Evolutionary conservation across 2,888 invertebrate species (phyloP).

Genomic region (Tanytarsus gracilentus): DNA sequence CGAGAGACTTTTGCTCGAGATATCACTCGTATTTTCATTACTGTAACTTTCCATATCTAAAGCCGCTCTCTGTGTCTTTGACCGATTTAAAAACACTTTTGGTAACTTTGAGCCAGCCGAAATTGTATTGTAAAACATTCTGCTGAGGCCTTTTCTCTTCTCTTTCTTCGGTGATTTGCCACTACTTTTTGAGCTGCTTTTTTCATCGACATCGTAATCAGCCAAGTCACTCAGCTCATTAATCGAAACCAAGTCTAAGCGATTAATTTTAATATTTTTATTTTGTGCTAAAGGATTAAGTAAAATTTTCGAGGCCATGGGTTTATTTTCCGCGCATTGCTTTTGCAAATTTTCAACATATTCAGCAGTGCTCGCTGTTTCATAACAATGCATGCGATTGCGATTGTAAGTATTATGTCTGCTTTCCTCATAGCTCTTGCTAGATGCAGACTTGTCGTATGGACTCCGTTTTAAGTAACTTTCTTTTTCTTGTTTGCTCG

Average conservation of each 20-base stretch:
- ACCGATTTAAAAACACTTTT: slow-evolving; percentile 23
- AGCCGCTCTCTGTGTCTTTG: slow-evolving; percentile 8
- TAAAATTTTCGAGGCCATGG: neutral
- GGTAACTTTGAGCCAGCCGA: slow-evolving; percentile 29
- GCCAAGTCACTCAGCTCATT: neutral
- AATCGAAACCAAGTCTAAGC: slow-evolving; percentile 7
- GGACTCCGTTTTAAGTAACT: no score
- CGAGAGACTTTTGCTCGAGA: slow-evolving; percentile 4
- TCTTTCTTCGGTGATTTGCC: slow-evolving; percentile 1
- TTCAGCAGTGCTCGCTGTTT: slow-evolving; percentile 9
- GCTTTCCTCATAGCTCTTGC: neutral
- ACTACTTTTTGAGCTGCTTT: neutral
- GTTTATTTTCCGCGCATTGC: no score
- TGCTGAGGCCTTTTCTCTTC: slow-evolving; percentile 16
- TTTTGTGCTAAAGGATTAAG: slow-evolving; percentile 8
- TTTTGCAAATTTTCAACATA: neutral
- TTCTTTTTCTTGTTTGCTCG: no score
- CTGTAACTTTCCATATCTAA: no score
- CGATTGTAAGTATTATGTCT: neutral
- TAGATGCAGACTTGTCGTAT: no score
- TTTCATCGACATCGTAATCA: slow-evolving; percentile 2
- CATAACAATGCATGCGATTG: slow-evolving; percentile 27
- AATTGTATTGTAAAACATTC: slow-evolving; percentile 28
- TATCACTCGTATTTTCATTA: neutral
- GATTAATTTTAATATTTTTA: slow-evolving; percentile 21